These are phyloP conservation scores for Villa cingulata DNA, from an alignment of 2,888 invertebrate genomes.

Conservation along the genomic window DNA sequence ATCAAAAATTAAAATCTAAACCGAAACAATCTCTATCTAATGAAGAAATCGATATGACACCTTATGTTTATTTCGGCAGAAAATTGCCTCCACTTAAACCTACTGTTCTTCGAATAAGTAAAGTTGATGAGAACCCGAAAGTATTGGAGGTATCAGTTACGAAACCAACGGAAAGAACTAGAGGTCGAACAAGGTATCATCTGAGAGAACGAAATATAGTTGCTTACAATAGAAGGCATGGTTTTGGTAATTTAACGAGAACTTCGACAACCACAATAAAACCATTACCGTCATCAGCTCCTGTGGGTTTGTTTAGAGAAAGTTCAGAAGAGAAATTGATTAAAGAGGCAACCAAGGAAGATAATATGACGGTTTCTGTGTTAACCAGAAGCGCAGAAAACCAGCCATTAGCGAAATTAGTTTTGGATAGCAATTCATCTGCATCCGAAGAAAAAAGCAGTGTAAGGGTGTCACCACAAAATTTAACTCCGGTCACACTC, in stretches of 20 bases:
- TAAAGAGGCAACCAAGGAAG: slow-evolving; percentile 1
- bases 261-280: slow-evolving; percentile 1
- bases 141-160: slow-evolving; percentile 49
- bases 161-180: slow-evolving; percentile 23
- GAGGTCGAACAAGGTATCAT: slow-evolving; percentile 13
- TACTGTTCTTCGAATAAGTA: slow-evolving; percentile 32
- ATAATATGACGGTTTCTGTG: slow-evolving; percentile 6
- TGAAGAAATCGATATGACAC: slow-evolving; percentile 44
- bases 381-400: slow-evolving; percentile 5
- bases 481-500: slow-evolving; percentile 1
- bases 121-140: slow-evolving; percentile 39
- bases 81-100: slow-evolving; percentile 40
- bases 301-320: slow-evolving; percentile 1
- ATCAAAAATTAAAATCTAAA: slow-evolving; percentile 20
- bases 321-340: slow-evolving; percentile 6
- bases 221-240: slow-evolving; percentile 21
- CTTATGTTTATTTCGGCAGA: slow-evolving; percentile 57
- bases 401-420: neutral
- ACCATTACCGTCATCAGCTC: neutral
- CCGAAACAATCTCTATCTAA: slow-evolving; percentile 19
- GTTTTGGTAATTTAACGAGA: slow-evolving; percentile 24
- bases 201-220: slow-evolving; percentile 12
- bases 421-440: neutral
- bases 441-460: neutral
- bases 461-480: neutral